These are phyloP conservation scores for Garra rufa DNA, from an alignment of 2,113 vertebrate species.

Conservation along the genomic window DNA sequence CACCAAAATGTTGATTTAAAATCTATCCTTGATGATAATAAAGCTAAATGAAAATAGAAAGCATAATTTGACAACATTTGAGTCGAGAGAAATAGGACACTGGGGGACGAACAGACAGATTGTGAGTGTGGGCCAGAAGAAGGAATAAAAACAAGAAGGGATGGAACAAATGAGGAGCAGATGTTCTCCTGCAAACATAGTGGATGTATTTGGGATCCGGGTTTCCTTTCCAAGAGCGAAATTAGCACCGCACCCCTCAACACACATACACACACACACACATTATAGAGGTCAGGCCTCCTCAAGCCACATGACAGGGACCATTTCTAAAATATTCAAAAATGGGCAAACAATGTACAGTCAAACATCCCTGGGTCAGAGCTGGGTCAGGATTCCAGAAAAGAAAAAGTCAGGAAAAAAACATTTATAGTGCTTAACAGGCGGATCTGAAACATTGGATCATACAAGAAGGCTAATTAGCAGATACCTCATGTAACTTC, in stretches of 20 bases:
- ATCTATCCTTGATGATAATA: neutral
- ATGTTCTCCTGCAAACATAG: constrained; percentile 69
- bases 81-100: constrained; percentile 25
- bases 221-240: constrained; percentile 62
- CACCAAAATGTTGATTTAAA: constrained; percentile 3
- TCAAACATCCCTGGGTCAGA: constrained; percentile 1
- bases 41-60: constrained; percentile 31
- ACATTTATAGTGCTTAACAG: constrained; percentile 32
- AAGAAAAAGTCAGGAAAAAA: constrained; percentile 41
- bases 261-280: constrained; percentile 9
- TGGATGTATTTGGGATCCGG: constrained; percentile 56
- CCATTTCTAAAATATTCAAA: constrained; percentile 24
- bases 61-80: constrained; percentile 40
- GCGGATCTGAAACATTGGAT: constrained; percentile 12
- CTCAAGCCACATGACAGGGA: constrained; percentile 20
- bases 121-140: constrained; percentile 60
- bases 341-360: constrained; percentile 33
- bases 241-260: constrained; percentile 56
- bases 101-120: constrained; percentile 43
- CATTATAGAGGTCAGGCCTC: constrained; percentile 16
- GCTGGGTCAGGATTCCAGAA: neutral
- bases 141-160: constrained; percentile 65
- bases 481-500: constrained; percentile 28
- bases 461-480: constrained; percentile 47
- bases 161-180: constrained; percentile 72